phyloP scores from a whole-genome alignment of 1,140 invertebrate genomes.

The Drosophila orena region DNA sequence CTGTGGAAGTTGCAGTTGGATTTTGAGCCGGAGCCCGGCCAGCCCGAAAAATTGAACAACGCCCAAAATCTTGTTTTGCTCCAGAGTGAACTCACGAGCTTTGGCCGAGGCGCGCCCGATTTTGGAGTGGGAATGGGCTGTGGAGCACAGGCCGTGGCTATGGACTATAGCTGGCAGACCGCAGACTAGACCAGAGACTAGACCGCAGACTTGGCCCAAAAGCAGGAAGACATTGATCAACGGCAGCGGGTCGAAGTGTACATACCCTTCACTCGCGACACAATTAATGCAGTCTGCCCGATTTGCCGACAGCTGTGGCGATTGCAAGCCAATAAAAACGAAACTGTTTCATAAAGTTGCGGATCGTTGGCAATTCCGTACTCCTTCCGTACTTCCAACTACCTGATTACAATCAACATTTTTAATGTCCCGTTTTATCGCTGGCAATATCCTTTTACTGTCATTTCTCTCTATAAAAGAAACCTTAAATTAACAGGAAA shows the following conservation, averaged over 20 bases:
- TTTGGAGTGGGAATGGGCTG: conserved; percentile 25
- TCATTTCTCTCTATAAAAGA: neutral
- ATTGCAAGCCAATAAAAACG: conserved; percentile 9
- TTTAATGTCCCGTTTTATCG: conserved; percentile 2
- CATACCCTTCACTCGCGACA: conserved; percentile 34
- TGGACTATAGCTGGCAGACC: conserved; percentile 13
- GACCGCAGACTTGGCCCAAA: conserved; percentile 22
- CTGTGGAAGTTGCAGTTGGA: conserved; percentile 48
- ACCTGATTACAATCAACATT: neutral
- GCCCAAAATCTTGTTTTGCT: conserved; percentile 80
- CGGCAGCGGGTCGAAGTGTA: conserved; percentile 38
- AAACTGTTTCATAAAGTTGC: neutral
- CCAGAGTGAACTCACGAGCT: conserved; percentile 75
- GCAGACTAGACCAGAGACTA: conserved; percentile 27
- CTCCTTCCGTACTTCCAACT: neutral
- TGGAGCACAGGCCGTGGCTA: neutral
- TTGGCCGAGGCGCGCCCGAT: conserved; percentile 44
- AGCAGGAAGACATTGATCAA: conserved; percentile 33
- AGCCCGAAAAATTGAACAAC: conserved; percentile 79
- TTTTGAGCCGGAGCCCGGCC: conserved; percentile 52
- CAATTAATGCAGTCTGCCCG: conserved; percentile 1
- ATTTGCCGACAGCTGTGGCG: conserved; percentile 2
- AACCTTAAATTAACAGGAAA: neutral
- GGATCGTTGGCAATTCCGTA: neutral
- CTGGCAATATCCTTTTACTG: neutral